phyloP scores from a whole-genome alignment of 2,113 vertebrate species.

The Pithys albifrons region DNA sequence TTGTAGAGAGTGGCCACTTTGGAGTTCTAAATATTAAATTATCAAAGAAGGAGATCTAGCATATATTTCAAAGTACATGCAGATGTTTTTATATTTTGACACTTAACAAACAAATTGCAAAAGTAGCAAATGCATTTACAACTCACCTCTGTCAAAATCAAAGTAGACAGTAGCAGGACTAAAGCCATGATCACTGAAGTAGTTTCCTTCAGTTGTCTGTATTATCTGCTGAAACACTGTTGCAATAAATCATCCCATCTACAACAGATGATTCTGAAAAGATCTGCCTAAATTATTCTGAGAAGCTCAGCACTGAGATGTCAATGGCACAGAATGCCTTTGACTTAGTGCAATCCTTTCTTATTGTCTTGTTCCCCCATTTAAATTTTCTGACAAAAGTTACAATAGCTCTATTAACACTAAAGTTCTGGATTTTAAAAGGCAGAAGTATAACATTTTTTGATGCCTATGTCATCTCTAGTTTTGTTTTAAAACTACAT shows the following conservation, averaged over 20 bases:
- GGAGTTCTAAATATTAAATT: background rate
- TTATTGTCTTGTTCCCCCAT: background rate
- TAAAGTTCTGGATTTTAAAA: background rate
- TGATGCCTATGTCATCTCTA: background rate
- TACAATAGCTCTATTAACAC: background rate
- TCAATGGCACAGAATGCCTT: background rate
- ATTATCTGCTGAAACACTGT: background rate
- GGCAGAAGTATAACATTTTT: background rate
- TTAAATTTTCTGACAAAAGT: background rate
- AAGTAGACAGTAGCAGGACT: background rate
- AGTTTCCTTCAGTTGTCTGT: background rate
- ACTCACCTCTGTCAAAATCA: background rate
- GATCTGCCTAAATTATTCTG: background rate
- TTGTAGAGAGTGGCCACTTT: background rate
- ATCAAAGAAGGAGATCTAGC: background rate
- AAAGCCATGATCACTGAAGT: background rate
- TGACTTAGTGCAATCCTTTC: background rate
- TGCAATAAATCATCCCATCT: background rate
- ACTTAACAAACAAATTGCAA: background rate
- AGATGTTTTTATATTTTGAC: background rate
- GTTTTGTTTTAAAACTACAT: background rate
- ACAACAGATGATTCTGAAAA: background rate
- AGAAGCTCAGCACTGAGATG: background rate
- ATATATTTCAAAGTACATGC: background rate
- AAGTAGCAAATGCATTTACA: background rate